phyloP scores from a whole-genome alignment of 2,797 vertebrate species.

The Nothura maculosa region DNA sequence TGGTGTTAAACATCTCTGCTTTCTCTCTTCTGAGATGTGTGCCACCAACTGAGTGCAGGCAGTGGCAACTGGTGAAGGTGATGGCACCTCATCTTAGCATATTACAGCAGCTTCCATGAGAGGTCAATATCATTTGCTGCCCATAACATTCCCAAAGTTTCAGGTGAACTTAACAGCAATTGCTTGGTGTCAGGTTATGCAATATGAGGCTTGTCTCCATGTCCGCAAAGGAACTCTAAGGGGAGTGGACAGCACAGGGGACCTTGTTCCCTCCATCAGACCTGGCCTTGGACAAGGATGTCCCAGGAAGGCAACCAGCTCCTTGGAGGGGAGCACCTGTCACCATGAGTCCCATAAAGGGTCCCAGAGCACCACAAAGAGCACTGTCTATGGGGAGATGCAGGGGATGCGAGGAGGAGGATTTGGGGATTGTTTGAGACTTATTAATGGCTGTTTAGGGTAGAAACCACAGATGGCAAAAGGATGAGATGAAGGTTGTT shows the following conservation, averaged over 20 bases:
- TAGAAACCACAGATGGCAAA: neutral
- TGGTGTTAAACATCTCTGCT: neutral
- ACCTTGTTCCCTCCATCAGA: neutral
- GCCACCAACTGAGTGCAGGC: neutral
- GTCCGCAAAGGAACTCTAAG: rapidly evolving
- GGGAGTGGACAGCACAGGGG: rapidly evolving
- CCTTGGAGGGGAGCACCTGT: rapidly evolving
- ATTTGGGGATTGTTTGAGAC: rapidly evolving
- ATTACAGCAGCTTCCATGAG: rapidly evolving
- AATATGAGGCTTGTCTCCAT: neutral
- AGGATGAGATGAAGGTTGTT: neutral
- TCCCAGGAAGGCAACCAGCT: neutral
- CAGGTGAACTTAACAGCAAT: rapidly evolving
- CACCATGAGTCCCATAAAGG: rapidly evolving
- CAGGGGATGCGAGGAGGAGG: neutral
- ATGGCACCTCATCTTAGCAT: neutral
- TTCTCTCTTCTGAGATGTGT: neutral
- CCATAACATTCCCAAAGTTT: neutral
- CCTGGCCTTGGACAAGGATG: neutral
- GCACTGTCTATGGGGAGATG: rapidly evolving
- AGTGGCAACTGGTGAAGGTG: neutral
- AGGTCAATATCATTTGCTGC: neutral
- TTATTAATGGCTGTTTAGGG: rapidly evolving
- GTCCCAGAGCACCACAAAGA: rapidly evolving
- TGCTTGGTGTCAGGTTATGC: neutral